phyloP scores from a whole-genome alignment of 1,140 invertebrate species.

The Drosophila gunungcola region DNA sequence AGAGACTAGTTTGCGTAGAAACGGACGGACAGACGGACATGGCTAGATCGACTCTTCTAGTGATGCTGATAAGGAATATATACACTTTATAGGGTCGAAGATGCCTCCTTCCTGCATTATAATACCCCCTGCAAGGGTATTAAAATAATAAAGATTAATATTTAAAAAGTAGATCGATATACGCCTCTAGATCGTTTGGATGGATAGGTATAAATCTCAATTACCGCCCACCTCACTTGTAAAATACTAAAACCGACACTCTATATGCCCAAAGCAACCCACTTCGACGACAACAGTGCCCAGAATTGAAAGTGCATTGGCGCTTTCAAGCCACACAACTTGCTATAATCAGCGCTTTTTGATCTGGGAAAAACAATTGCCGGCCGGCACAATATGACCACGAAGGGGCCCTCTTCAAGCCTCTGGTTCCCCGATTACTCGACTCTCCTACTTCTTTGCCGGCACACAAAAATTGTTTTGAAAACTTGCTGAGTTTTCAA shows the following conservation, averaged over 20 bases:
- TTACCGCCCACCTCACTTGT: too few relatives aligned
- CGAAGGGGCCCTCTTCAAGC: slow-evolving; percentile 13
- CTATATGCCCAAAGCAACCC: slow-evolving; percentile 12
- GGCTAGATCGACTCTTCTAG: too few relatives aligned
- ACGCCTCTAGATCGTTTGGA: too few relatives aligned
- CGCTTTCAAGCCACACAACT: slow-evolving; percentile 44
- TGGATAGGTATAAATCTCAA: too few relatives aligned
- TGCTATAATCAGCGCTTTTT: slow-evolving; percentile 77
- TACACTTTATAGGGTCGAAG: too few relatives aligned
- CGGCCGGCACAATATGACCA: slow-evolving; percentile 56
- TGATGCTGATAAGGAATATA: too few relatives aligned
- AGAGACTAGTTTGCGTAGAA: too few relatives aligned
- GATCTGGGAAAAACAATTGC: slow-evolving; percentile 70
- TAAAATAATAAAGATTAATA: too few relatives aligned
- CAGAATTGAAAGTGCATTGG: slow-evolving; percentile 59
- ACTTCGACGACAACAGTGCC: slow-evolving; percentile 64
- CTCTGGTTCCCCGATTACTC: not conserved
- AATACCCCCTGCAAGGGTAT: too few relatives aligned
- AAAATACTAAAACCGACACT: not conserved
- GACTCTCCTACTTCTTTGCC: slow-evolving; percentile 11
- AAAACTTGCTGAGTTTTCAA: slow-evolving; percentile 79
- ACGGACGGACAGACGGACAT: too few relatives aligned
- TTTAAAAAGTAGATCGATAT: too few relatives aligned
- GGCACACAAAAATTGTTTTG: slow-evolving; percentile 57
- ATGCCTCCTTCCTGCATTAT: too few relatives aligned